Evolutionary conservation across 2,113 vertebrate genomes (phyloP).

Genomic region (Crotalus tigris): DNA sequence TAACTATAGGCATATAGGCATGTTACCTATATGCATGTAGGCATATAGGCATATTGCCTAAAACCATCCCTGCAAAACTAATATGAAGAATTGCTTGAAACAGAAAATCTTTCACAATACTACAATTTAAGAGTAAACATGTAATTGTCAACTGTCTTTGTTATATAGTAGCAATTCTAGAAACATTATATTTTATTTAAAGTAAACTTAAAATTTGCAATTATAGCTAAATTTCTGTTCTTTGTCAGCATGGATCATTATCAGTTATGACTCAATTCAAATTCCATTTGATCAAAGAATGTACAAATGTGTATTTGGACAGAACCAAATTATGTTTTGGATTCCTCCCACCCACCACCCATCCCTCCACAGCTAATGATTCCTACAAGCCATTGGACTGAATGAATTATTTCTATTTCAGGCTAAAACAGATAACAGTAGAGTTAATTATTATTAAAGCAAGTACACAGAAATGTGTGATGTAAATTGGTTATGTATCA

Average conservation of each 20-base stretch:
- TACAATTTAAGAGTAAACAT: conserved; percentile 4
- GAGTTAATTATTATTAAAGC: neutral
- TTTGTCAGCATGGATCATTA: neutral
- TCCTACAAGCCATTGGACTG: neutral
- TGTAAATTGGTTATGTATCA: neutral
- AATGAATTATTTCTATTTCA: neutral
- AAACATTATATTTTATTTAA: neutral
- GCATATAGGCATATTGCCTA: neutral
- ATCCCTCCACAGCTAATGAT: neutral
- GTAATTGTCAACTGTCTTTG: neutral
- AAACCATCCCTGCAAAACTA: neutral
- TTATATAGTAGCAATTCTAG: neutral
- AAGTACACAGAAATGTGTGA: neutral
- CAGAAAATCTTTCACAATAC: neutral
- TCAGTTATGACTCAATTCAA: neutral
- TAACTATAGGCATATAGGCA: neutral
- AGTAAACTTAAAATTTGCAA: neutral
- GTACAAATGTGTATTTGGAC: neutral
- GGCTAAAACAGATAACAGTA: neutral
- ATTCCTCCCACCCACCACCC: too few relatives aligned
- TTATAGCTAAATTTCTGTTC: neutral
- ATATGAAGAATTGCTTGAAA: neutral
- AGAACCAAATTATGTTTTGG: neutral
- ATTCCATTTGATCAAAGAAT: neutral
- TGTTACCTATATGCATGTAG: too few relatives aligned